Evolutionary conservation across 23 tunicate genomes (phyloP).

Genomic region (Oikopleura dioica): DNA sequence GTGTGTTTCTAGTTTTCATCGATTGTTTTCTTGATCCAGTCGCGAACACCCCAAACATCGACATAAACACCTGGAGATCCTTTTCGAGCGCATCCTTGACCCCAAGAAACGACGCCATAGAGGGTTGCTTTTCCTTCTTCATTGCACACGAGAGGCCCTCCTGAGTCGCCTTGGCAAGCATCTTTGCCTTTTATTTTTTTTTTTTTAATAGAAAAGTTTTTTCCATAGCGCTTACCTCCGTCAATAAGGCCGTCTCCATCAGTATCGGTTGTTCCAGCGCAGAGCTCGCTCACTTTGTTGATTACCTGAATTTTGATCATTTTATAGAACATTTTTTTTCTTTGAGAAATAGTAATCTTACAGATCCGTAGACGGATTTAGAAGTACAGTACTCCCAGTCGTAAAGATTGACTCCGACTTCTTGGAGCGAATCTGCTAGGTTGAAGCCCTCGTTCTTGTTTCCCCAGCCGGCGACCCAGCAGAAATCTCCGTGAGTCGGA

Average conservation of each 20-base stretch:
- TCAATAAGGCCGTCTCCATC: background rate
- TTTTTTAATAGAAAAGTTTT: no score
- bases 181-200: no score
- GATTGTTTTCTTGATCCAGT: background rate
- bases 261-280: background rate
- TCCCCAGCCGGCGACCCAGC: constrained; percentile 5
- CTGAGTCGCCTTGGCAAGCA: constrained; percentile 12
- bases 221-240: no score
- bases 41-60: background rate
- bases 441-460: background rate
- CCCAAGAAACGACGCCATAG: constrained; percentile 6
- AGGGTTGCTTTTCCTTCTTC: background rate
- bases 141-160: constrained; percentile 6
- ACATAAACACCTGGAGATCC: background rate
- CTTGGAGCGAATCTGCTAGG: background rate
- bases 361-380: no score
- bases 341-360: no score
- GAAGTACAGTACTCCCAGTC: background rate
- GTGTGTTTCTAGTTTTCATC: background rate
- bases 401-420: background rate
- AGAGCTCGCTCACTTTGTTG: background rate
- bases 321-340: no score
- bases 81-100: background rate
- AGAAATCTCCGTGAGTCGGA: background rate
- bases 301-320: no score